phyloP scores from a whole-genome alignment of 2,113 vertebrate genomes.

The Neogale vison region DNA sequence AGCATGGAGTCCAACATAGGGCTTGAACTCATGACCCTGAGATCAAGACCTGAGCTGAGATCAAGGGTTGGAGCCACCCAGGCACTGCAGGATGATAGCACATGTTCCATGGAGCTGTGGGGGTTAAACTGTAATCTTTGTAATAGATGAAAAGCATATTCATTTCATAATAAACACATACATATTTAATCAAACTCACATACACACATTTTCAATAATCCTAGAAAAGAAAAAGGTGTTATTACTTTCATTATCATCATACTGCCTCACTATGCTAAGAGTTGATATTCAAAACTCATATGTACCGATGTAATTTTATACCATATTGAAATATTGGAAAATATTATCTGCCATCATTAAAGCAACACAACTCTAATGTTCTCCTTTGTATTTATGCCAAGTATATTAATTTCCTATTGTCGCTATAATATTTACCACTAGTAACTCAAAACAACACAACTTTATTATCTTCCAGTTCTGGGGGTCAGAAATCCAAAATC shows the following conservation, averaged over 20 bases:
- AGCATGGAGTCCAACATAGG: not conserved
- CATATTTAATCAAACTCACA: not conserved
- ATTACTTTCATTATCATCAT: not conserved
- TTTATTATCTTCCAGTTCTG: not conserved
- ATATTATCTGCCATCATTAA: not conserved
- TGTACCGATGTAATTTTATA: not conserved
- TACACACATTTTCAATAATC: not conserved
- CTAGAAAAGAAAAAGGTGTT: not conserved
- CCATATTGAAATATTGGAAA: not conserved
- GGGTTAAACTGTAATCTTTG: not conserved
- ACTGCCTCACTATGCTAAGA: not conserved
- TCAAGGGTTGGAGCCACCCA: not conserved
- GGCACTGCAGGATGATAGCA: not conserved
- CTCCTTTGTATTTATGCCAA: not conserved
- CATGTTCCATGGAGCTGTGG: not conserved
- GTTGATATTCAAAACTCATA: not conserved
- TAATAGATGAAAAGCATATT: not conserved
- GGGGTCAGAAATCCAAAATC: not conserved
- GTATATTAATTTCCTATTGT: not conserved
- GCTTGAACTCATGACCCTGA: not conserved
- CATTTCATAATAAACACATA: not conserved
- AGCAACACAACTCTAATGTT: fast-evolving
- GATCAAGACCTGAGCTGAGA: not conserved
- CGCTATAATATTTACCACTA: not conserved
- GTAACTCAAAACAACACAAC: not conserved